phyloP scores from a whole-genome alignment of 2,113 vertebrate genomes.

The Piprites chloris region DNA sequence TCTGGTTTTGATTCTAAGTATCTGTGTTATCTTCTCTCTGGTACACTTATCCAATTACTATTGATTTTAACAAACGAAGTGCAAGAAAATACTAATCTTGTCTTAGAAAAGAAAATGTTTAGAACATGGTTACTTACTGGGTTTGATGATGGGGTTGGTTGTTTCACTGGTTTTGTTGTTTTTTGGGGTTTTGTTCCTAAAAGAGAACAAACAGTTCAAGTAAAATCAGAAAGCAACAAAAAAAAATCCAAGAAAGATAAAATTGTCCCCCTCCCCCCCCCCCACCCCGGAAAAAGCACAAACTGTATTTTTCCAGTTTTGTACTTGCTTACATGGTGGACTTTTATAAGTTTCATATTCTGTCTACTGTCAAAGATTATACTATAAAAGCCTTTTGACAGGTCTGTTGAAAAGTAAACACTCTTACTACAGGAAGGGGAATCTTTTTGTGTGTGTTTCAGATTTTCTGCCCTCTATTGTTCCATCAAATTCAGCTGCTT shows the following conservation, averaged over 20 bases:
- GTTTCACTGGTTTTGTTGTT: background rate
- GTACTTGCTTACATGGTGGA: background rate
- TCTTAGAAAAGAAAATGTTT: background rate
- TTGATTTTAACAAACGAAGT: background rate
- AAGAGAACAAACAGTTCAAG: background rate
- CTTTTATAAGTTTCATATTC: background rate
- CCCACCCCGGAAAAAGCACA: background rate
- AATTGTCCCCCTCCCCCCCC: too few relatives aligned
- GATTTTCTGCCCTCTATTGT: background rate
- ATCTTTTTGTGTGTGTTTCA: background rate
- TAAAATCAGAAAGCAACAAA: background rate
- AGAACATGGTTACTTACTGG: background rate
- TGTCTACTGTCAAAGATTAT: background rate
- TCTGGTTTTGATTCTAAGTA: background rate
- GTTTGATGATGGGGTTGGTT: fast-evolving
- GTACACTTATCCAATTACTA: background rate
- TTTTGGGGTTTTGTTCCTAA: background rate
- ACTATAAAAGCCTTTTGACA: background rate
- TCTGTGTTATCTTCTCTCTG: background rate
- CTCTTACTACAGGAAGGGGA: background rate
- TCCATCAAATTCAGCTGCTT: background rate
- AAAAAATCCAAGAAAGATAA: background rate
- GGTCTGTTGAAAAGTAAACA: background rate
- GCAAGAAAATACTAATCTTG: background rate
- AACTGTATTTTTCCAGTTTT: background rate